These are phyloP conservation scores for Bathynomus jamesi DNA, from an alignment of 1,140 invertebrate species.

Conservation along the genomic window DNA sequence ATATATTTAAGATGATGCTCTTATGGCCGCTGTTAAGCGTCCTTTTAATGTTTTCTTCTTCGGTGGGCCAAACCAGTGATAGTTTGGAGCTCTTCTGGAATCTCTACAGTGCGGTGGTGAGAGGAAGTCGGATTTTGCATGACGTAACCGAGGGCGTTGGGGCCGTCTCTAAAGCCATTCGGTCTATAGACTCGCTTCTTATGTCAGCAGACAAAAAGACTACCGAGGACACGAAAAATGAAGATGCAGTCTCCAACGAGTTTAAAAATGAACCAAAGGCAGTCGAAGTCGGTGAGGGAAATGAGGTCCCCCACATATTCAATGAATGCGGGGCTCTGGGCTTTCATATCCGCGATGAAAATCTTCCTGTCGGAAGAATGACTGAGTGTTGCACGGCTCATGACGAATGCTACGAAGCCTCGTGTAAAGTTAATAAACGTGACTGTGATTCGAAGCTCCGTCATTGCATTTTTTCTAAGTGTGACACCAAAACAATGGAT, in stretches of 20 bases:
- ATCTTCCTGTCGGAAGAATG: slow-evolving; percentile 23
- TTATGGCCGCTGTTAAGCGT: not conserved
- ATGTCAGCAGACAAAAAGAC: slow-evolving; percentile 6
- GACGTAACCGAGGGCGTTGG: slow-evolving; percentile 33
- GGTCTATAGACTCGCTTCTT: slow-evolving; percentile 27
- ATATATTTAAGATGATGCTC: not conserved
- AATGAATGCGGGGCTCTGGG: slow-evolving; percentile 31
- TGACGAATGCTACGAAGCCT: slow-evolving; percentile 25
- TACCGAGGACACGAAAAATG: not conserved
- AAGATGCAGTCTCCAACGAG: not conserved
- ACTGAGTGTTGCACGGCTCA: slow-evolving; percentile 28
- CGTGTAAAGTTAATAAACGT: slow-evolving; percentile 27
- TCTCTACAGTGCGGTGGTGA: slow-evolving; percentile 34
- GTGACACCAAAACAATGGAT: slow-evolving; percentile 14
- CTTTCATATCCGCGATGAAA: slow-evolving; percentile 28
- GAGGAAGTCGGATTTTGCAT: slow-evolving; percentile 31
- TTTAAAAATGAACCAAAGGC: too few species aligned
- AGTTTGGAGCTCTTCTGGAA: slow-evolving; percentile 33
- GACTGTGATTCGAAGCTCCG: slow-evolving; percentile 26
- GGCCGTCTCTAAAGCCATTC: slow-evolving; percentile 34
- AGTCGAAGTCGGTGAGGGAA: not conserved
- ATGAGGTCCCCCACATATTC: slow-evolving; percentile 10
- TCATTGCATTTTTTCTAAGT: slow-evolving; percentile 20
- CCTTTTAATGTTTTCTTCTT: not conserved
- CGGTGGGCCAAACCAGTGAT: slow-evolving; percentile 1